These are phyloP conservation scores for Saccostrea echinata DNA, from an alignment of 1,140 invertebrate genomes.

Conservation along the genomic window DNA sequence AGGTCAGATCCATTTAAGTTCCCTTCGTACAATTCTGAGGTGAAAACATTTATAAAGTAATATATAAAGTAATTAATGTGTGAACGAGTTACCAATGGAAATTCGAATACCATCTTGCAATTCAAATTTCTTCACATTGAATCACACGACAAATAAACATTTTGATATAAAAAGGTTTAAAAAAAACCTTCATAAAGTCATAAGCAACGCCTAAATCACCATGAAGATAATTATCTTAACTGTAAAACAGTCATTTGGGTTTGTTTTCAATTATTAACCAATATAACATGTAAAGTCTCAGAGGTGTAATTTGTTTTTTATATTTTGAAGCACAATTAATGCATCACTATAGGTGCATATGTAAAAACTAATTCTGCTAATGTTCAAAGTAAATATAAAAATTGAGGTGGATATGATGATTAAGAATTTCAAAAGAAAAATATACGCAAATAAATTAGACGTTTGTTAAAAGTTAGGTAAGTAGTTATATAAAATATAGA, in stretches of 20 bases:
- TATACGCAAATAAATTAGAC: too few species aligned
- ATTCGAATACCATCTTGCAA: not conserved
- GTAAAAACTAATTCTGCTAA: too few species aligned
- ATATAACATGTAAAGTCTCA: too few species aligned
- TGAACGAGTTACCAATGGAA: not conserved
- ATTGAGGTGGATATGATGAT: too few species aligned
- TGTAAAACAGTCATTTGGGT: not conserved
- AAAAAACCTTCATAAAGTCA: not conserved
- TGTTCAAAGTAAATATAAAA: too few species aligned
- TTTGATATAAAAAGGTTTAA: not conserved
- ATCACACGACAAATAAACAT: not conserved
- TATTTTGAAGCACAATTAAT: too few species aligned
- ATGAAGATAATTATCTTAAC: not conserved
- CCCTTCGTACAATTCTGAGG: not conserved
- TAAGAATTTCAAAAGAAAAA: too few species aligned
- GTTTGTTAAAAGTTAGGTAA: too few species aligned
- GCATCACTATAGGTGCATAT: too few species aligned
- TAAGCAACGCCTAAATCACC: not conserved
- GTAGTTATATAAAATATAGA: too few species aligned
- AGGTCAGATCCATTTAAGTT: not conserved
- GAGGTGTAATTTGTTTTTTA: too few species aligned
- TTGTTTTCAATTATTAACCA: not conserved
- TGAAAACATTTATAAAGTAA: not conserved
- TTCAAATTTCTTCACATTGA: not conserved
- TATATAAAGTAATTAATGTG: not conserved